Conservation (phyloP, 2,888 invertebrate genomes). For the Drosophila parthenogenetica region DNA sequence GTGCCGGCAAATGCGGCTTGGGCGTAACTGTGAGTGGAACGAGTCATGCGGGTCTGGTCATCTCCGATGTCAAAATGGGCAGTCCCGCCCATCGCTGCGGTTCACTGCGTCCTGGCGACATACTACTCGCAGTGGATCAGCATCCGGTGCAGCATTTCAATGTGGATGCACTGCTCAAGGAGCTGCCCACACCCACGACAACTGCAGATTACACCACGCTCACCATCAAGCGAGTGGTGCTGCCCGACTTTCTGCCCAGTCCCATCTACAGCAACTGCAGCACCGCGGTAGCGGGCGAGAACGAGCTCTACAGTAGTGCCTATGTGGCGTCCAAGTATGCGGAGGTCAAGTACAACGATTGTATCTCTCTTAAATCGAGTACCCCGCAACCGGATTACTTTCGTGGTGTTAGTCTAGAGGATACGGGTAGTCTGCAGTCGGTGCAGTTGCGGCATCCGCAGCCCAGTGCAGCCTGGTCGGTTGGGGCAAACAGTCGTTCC, state of each 20-base stretch:
- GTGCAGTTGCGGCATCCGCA: constrained; percentile 82
- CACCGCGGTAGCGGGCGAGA: constrained; percentile 71
- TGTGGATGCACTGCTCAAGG: constrained; percentile 84
- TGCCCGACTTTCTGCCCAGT: constrained; percentile 84
- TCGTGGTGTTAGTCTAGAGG: constrained; percentile 73
- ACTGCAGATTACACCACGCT: constrained; percentile 82
- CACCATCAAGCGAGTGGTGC: constrained; percentile 84
- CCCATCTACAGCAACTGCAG: constrained; percentile 84
- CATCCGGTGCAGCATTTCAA: constrained; percentile 88
- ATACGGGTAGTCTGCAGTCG: constrained; percentile 74
- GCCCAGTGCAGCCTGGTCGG: constrained; percentile 42
- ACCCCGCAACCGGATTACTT: constrained; percentile 85
- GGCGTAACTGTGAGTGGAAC: constrained; percentile 95
- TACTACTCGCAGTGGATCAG: constrained; percentile 94
- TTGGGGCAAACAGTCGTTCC: constrained; percentile 59
- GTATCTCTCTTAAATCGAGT: constrained; percentile 83
- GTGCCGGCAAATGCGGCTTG: constrained; percentile 90
- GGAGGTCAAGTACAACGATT: constrained; percentile 81
- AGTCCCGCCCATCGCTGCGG: constrained; percentile 96
- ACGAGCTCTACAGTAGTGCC: constrained; percentile 82
- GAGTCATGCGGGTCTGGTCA: constrained; percentile 88
- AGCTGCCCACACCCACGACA: constrained; percentile 65
- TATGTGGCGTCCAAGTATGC: constrained; percentile 78
- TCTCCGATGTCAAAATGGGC: constrained; percentile 95
- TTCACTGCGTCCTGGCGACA: constrained; percentile 93